Evolutionary conservation across 2,113 vertebrate genomes (phyloP).

Genomic region (Cinclus mexicanus): DNA sequence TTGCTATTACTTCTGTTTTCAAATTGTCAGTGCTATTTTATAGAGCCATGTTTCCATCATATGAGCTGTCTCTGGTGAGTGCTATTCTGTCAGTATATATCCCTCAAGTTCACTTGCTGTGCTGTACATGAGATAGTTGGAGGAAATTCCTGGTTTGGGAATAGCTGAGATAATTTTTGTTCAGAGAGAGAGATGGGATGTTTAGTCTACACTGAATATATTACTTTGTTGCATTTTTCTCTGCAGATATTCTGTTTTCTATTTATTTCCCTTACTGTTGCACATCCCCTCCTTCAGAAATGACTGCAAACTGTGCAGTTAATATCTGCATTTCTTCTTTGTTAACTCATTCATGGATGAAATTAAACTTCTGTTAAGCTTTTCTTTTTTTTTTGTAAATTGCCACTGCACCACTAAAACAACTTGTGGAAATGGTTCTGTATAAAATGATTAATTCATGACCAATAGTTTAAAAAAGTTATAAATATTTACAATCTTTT

Average conservation of each 20-base stretch:
- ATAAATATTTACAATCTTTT: conserved; percentile 33
- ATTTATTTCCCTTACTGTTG: not conserved
- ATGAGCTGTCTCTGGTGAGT: not conserved
- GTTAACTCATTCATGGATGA: not conserved
- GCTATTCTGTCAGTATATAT: not conserved
- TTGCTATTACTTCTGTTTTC: not conserved
- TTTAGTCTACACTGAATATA: not conserved
- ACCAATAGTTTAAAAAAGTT: not conserved
- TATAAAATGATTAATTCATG: conserved; percentile 1
- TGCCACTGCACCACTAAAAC: not conserved
- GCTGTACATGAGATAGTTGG: not conserved
- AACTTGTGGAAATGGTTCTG: not conserved
- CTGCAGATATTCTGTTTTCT: not conserved
- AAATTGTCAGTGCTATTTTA: not conserved
- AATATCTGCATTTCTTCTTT: not conserved
- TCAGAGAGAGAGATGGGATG: not conserved
- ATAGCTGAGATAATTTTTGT: not conserved
- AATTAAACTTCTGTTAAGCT: not conserved
- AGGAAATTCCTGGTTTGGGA: not conserved
- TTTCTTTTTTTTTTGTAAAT: not conserved
- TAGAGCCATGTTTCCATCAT: not conserved
- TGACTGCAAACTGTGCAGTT: not conserved
- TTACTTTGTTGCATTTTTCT: not conserved
- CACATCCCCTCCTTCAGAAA: not conserved
- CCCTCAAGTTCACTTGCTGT: not conserved